Evolutionary conservation across 2,797 vertebrate genomes (phyloP), one percentile per base, ranked within the genome.

Genomic region (Adelosebastes latens): DNA sequence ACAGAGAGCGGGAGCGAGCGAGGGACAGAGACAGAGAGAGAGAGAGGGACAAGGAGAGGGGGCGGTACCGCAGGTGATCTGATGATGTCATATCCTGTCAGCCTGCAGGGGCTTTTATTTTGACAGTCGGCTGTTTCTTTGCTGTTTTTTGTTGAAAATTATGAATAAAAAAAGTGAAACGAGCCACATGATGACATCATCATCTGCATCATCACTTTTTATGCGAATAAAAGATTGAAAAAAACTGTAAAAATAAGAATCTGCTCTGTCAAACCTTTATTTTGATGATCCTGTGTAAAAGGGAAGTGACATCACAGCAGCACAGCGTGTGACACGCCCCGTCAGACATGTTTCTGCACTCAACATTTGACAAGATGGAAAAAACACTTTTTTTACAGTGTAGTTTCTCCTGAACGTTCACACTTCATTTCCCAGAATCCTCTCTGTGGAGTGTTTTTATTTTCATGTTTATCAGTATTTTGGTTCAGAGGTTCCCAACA

Each of bases 21-120:
- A 95, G 98, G 87, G 97, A 98, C 25, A 92, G 97, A 49, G 96
- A 97, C 82, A 93, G 97, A 91, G 98, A 99, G 87, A 93, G 97
- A 76, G 97, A 97, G 63, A 72, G 95, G 25, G 95, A 96, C 80
- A 96, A 96, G 78, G 97, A 99, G 93, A 95, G 98, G 92, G 98
- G 97, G 39, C 96, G 98, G 89, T 98, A 99, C 84, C 95, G 98
- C 91, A 97, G 98, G 97, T 99, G 89, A 93, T 63, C 29, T 13
- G 56, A 53, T 46, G 81, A 83, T 59, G 59, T 84, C 68, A 65
- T 20, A 24, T 77, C 66, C 42, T 75, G 24, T 52, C 27, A 10
- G 27, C 8, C 46, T 64, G 49, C 39, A 16, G 8, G 2, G 16
- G 58, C 73, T 83, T 80, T 88, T 83, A 85, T 79, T 89, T 75